Percentiles rank a stretch among this genome's conserved stretches.
These are phyloP conservation scores for Drosophila ustulata DNA, from an alignment of 2,888 invertebrate species.

Conservation along the genomic window DNA sequence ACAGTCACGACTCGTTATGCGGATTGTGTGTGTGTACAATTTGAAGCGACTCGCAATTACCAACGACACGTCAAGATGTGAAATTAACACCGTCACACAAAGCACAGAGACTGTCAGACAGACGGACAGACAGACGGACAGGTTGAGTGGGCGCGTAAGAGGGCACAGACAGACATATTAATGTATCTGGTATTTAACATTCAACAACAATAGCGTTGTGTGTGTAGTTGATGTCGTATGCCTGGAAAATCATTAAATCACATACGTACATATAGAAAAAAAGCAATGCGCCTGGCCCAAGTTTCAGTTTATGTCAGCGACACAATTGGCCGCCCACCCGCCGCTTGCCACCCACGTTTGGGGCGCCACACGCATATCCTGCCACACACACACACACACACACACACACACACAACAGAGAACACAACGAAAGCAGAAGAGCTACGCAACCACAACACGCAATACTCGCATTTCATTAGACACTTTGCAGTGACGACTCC, in stretches of 20 bases:
- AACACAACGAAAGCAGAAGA: constrained; percentile 34
- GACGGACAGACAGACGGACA: constrained; percentile 19
- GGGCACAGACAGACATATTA: constrained; percentile 65
- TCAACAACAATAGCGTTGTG: constrained; percentile 71
- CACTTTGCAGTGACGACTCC: constrained; percentile 80
- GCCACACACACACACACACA: constrained; percentile 35
- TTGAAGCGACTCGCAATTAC: constrained; percentile 80
- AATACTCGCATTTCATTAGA: constrained; percentile 82
- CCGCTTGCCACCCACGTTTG: constrained; percentile 40
- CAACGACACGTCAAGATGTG: constrained; percentile 81
- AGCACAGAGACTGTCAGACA: constrained; percentile 37
- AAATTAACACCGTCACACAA: constrained; percentile 81
- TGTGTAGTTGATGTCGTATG: constrained; percentile 60
- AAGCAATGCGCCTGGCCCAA: constrained; percentile 38
- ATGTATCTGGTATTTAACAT: constrained; percentile 80
- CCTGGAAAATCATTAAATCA: constrained; percentile 80
- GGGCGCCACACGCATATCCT: constrained; percentile 66
- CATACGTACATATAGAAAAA: constrained; percentile 42
- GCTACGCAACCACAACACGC: constrained; percentile 79
- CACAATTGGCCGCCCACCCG: constrained; percentile 70
- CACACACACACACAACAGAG: constrained; percentile 9
- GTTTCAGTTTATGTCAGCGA: constrained; percentile 77
- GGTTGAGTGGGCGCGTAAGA: constrained; percentile 4
- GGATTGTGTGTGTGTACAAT: constrained; percentile 61
- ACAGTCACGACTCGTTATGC: constrained; percentile 72